Conservation (phyloP, 2,113 vertebrate genomes). For the Lepisosteus osseus region DNA sequence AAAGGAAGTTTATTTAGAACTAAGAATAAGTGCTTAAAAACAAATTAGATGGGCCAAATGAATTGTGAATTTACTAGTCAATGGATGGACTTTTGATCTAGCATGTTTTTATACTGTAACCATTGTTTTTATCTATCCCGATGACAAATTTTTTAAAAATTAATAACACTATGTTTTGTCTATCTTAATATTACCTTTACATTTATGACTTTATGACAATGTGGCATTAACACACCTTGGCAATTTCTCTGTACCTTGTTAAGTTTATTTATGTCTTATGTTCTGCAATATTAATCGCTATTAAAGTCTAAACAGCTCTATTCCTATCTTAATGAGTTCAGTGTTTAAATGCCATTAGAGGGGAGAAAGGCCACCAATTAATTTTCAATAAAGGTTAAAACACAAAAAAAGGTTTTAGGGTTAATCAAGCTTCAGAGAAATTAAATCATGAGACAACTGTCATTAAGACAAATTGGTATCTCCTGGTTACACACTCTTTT, state of each 20-base stretch:
- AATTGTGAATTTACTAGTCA: no score
- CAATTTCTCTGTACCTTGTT: conserved; percentile 3
- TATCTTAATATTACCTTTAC: no score
- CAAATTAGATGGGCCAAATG: no score
- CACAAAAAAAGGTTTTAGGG: not conserved
- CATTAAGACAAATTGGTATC: not conserved
- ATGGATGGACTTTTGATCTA: no score
- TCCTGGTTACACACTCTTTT: not conserved
- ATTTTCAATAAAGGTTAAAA: conserved; percentile 3
- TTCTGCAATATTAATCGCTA: conserved; percentile 9
- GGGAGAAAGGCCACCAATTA: not conserved
- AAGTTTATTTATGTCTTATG: conserved; percentile 4
- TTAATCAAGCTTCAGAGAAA: conserved; percentile 3
- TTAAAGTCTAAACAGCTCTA: not conserved
- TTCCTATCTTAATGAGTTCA: conserved; percentile 3
- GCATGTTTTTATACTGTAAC: no score
- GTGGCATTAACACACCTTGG: not conserved
- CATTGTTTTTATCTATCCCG: no score
- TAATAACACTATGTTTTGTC: no score
- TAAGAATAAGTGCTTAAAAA: no score
- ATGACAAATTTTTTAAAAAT: no score
- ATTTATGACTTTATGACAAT: no score
- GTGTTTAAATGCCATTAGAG: conserved; percentile 4
- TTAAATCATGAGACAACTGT: not conserved
- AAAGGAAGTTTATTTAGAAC: no score